phyloP scores from a whole-genome alignment of 2,797 vertebrate genomes.

The Malurus splendens region DNA sequence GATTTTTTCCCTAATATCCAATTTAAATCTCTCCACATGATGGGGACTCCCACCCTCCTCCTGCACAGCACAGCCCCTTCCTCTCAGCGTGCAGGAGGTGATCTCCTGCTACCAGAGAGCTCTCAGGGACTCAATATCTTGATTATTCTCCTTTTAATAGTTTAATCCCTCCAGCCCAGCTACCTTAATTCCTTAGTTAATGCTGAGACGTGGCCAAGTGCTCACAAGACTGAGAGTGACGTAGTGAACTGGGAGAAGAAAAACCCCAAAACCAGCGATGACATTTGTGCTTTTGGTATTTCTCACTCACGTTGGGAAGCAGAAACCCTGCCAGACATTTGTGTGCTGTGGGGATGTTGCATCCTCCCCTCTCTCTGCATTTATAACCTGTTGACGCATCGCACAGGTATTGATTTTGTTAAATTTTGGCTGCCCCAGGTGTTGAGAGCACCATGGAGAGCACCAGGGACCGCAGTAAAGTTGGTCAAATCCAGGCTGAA shows the following conservation, averaged over 20 bases:
- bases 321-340: background rate
- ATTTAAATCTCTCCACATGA: background rate
- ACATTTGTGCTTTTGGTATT: background rate
- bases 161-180: background rate
- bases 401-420: background rate
- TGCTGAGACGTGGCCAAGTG: background rate
- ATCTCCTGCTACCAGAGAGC: background rate
- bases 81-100: rapidly evolving
- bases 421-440: rapidly evolving
- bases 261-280: background rate
- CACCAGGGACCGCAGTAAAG: rapidly evolving
- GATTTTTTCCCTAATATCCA: background rate
- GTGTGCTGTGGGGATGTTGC: rapidly evolving
- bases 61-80: background rate
- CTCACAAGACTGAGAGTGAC: background rate
- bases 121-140: background rate
- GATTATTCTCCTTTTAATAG: background rate
- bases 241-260: background rate
- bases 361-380: background rate
- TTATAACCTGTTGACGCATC: background rate
- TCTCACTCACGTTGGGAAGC: background rate
- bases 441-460: rapidly evolving
- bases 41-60: background rate
- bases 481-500: background rate
- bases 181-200: background rate